Evolutionary conservation across 2,113 vertebrate genomes (phyloP).

Genomic region (Rhinoderma darwinii): DNA sequence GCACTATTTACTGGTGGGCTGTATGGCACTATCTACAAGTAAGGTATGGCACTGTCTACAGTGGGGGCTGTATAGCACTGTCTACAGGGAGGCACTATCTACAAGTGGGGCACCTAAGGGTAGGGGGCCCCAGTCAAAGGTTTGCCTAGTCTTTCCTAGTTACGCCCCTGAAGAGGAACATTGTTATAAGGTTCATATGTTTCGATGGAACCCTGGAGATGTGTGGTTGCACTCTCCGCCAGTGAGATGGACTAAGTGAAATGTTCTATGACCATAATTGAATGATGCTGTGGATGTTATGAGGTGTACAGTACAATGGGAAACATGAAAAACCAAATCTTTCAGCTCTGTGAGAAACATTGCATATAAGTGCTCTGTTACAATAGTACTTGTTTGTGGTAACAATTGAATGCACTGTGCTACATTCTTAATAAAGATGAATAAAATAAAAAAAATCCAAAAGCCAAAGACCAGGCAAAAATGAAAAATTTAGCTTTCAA

Average conservation of each 20-base stretch:
- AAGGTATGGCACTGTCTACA: no score
- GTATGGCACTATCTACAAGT: no score
- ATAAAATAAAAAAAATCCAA: no score
- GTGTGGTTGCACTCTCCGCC: slow-evolving; percentile 36
- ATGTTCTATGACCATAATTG: slow-evolving; percentile 39
- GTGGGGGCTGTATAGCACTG: no score
- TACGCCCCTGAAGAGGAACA: neutral
- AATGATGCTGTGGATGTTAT: slow-evolving; percentile 3
- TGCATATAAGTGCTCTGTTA: neutral
- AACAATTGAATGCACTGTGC: neutral
- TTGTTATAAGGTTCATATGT: slow-evolving; percentile 46
- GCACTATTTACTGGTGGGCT: no score
- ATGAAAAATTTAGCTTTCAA: no score
- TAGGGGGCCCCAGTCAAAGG: no score
- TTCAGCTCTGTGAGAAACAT: neutral
- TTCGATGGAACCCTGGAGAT: slow-evolving; percentile 26
- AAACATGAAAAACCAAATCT: slow-evolving; percentile 13
- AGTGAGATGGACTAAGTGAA: slow-evolving; percentile 25
- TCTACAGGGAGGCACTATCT: no score
- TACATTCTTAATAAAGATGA: neutral
- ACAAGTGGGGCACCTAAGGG: no score
- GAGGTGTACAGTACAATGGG: neutral
- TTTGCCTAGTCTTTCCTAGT: no score
- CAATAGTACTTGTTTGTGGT: neutral
- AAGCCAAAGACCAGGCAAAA: no score